Conservation (phyloP, 2,113 vertebrate genomes). For the Ardeotis arabs region DNA sequence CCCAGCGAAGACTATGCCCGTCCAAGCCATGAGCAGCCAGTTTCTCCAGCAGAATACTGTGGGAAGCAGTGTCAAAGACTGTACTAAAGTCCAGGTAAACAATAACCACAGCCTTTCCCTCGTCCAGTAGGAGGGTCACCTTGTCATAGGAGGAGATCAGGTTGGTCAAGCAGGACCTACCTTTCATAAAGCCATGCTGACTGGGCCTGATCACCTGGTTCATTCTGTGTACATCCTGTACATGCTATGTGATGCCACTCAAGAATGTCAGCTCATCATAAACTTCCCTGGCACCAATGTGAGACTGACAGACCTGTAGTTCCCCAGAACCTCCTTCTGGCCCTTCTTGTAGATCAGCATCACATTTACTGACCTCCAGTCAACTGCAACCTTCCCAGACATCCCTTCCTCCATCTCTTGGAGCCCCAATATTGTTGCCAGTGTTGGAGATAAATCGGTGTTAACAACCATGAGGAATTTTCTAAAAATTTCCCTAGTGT, state of each 20-base stretch:
- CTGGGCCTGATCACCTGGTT: not conserved
- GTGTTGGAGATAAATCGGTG: not conserved
- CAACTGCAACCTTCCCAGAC: not conserved
- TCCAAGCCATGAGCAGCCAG: too few species aligned
- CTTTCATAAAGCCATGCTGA: not conserved
- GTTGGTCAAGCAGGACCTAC: not conserved
- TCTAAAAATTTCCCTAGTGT: not conserved
- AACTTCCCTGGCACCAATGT: not conserved
- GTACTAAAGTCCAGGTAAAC: too few species aligned
- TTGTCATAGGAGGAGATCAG: not conserved
- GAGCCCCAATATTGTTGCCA: not conserved
- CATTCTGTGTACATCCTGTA: not conserved
- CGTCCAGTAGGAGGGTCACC: not conserved
- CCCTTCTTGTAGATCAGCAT: not conserved
- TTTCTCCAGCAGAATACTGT: too few species aligned
- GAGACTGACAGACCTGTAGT: not conserved
- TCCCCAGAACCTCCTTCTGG: not conserved
- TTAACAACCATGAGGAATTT: not conserved
- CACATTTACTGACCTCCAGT: not conserved
- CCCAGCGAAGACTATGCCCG: too few species aligned
- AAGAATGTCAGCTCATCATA: not conserved
- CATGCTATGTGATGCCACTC: not conserved
- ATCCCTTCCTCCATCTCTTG: not conserved
- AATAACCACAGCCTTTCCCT: too few species aligned
- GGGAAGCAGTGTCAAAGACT: too few species aligned